phyloP scores from a whole-genome alignment of 1,140 invertebrate genomes.

The Cardiocondyla obscurior region DNA sequence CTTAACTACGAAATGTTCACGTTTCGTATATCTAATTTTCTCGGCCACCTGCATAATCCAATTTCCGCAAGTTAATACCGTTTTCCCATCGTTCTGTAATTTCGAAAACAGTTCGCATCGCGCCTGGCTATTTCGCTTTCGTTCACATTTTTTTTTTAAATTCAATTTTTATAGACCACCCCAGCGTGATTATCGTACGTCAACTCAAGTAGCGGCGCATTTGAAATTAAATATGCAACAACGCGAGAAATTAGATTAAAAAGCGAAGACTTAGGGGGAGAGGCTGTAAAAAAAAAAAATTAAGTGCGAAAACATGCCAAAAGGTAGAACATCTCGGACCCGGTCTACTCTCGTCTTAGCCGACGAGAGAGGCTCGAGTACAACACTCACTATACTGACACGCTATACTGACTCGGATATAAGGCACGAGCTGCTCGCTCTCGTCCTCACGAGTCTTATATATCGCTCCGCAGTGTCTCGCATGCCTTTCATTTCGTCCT shows the following conservation, averaged over 20 bases:
- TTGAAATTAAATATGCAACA: neutral
- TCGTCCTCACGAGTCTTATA: conserved; percentile 57
- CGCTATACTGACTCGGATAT: conserved; percentile 55
- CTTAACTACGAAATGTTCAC: neutral
- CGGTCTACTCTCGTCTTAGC: neutral
- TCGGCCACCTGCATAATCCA: neutral
- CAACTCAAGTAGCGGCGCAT: no score
- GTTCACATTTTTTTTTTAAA: no score
- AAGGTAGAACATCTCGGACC: neutral
- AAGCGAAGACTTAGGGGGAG: neutral
- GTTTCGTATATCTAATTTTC: neutral
- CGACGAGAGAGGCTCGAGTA: conserved; percentile 29
- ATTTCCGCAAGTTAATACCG: neutral
- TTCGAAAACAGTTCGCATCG: neutral
- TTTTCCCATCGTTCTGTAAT: neutral
- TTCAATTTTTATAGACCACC: no score
- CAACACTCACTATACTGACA: conserved; percentile 39
- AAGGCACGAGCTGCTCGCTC: conserved; percentile 54
- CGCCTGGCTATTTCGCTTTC: no score
- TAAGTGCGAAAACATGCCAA: neutral
- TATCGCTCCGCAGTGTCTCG: conserved; percentile 63
- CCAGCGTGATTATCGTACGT: no score
- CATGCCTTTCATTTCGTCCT: conserved; percentile 73
- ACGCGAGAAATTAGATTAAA: neutral
- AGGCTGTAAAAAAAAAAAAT: neutral